Percentiles rank a stretch among this genome's conserved stretches.
phyloP scores from a whole-genome alignment of 1,140 invertebrate species.

The Nasonia vitripennis region DNA sequence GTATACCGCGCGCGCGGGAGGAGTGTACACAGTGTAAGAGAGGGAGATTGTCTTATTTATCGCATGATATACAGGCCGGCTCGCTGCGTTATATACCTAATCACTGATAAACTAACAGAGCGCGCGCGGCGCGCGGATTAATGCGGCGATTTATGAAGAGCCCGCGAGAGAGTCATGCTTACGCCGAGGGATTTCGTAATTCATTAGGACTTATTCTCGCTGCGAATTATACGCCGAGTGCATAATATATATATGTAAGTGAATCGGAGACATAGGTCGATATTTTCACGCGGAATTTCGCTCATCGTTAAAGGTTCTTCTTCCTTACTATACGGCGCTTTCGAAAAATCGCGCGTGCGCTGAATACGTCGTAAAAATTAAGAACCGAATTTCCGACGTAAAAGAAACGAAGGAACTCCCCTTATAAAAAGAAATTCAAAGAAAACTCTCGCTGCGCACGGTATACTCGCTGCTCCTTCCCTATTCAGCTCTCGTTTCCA shows the following conservation, averaged over 20 bases:
- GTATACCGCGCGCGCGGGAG: background rate
- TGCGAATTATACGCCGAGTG: no score
- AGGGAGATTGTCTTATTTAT: conserved; percentile 35
- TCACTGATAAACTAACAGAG: conserved; percentile 34
- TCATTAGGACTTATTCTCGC: conserved; percentile 10
- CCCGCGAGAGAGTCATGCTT: conserved; percentile 17
- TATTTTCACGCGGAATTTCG: background rate
- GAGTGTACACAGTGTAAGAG: background rate
- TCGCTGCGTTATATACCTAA: conserved; percentile 34
- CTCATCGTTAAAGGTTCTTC: background rate
- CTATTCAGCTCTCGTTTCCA: background rate
- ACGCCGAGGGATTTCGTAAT: conserved; percentile 29
- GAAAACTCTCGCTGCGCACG: background rate
- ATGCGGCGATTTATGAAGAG: conserved; percentile 23
- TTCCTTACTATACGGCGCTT: background rate
- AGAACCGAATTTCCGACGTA: background rate
- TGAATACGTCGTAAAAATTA: background rate
- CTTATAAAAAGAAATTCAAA: conserved; percentile 1
- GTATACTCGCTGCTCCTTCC: no score
- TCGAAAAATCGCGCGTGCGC: background rate
- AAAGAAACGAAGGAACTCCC: background rate
- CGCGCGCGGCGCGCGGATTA: conserved; percentile 4
- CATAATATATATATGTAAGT: no score
- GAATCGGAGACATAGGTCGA: no score
- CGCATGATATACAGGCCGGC: background rate